phyloP scores from a whole-genome alignment of 2,113 vertebrate genomes.

The Leptobrachium ailaonicum region DNA sequence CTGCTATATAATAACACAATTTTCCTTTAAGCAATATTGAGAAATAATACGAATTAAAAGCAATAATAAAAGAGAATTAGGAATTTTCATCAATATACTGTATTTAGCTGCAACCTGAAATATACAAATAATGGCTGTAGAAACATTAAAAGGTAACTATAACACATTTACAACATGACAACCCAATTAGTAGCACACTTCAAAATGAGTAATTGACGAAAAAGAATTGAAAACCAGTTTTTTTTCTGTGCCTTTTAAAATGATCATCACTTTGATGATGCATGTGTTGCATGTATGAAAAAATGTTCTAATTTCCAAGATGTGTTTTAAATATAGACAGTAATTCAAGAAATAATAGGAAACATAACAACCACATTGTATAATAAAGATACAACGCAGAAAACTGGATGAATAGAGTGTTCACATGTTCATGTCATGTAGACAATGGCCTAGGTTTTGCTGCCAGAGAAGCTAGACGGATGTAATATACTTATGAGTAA shows the following conservation, averaged over 20 bases:
- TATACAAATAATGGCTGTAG: neutral
- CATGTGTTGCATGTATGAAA: neutral
- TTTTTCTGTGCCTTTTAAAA: neutral
- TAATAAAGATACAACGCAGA: too few relatives aligned
- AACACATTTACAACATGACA: neutral
- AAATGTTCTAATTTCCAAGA: too few relatives aligned
- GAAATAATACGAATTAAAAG: neutral
- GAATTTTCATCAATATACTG: constrained; percentile 4
- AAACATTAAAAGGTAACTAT: neutral
- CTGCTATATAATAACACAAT: neutral
- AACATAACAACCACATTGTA: too few relatives aligned
- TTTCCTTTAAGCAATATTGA: neutral
- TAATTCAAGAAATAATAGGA: too few relatives aligned
- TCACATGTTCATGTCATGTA: constrained; percentile 27
- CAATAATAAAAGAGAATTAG: neutral
- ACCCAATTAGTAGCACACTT: neutral
- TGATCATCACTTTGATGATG: neutral
- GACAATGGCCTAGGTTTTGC: constrained; percentile 28
- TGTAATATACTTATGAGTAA: neutral
- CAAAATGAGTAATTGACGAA: neutral
- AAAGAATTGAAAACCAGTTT: neutral
- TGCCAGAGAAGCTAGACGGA: constrained; percentile 21
- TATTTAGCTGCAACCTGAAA: neutral
- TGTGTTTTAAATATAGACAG: too few relatives aligned
- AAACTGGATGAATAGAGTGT: neutral